Conservation (phyloP, 2,113 vertebrate species). For the Chloropsis cyanopogon region DNA sequence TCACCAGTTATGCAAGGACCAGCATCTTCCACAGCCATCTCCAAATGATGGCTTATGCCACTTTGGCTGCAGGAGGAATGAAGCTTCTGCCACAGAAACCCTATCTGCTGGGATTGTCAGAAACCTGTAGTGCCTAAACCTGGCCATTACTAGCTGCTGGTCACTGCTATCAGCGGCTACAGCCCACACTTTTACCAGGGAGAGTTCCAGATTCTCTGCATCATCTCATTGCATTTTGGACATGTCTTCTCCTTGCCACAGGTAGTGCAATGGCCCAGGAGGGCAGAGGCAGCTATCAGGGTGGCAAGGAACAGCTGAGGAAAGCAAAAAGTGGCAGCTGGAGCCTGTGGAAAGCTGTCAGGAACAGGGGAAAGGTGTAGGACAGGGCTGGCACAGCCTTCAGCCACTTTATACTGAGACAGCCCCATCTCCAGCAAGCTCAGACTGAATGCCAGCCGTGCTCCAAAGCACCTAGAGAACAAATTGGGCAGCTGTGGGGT, state of each 20-base stretch:
- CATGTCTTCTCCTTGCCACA: background rate
- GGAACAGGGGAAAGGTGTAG: background rate
- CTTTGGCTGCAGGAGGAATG: background rate
- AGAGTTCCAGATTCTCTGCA: constrained; percentile 28
- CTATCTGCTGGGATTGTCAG: background rate
- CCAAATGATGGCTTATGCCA: accelerated
- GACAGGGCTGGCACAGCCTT: background rate
- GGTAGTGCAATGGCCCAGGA: background rate
- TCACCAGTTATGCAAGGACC: background rate
- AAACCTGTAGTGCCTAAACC: background rate
- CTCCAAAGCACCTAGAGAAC: background rate
- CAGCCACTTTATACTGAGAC: background rate
- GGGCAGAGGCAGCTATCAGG: background rate
- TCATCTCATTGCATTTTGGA: constrained; percentile 16
- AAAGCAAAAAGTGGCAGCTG: background rate
- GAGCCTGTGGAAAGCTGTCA: constrained; percentile 20
- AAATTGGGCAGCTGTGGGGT: background rate
- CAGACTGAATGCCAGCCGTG: background rate
- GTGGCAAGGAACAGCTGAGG: background rate
- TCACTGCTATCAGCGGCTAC: background rate
- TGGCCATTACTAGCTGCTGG: background rate
- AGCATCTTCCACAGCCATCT: accelerated
- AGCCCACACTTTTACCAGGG: constrained; percentile 11
- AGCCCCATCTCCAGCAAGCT: background rate
- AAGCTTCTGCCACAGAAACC: background rate